Conservation (phyloP, 2,113 vertebrate genomes). For the Tamias sibiricus region DNA sequence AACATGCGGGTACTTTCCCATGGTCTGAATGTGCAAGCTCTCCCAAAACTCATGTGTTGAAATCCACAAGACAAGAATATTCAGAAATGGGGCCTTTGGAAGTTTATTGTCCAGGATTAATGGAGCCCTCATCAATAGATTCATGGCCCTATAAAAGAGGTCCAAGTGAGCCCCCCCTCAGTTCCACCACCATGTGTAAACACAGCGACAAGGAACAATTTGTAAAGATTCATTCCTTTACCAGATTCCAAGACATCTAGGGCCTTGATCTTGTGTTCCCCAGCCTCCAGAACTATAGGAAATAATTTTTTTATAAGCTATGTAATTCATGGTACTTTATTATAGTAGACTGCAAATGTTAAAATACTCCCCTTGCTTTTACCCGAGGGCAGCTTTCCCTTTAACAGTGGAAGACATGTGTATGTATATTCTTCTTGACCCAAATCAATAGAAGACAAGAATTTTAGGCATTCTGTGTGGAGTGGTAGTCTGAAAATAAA, state of each 20-base stretch:
- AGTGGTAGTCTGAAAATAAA: neutral
- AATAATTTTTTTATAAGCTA: neutral
- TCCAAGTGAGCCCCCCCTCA: neutral
- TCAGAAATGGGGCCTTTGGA: neutral
- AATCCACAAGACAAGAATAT: rapidly evolving
- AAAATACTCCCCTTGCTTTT: neutral
- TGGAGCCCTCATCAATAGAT: neutral
- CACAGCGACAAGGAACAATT: neutral
- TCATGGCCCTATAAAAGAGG: neutral
- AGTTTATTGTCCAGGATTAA: neutral
- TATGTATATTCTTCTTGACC: rapidly evolving
- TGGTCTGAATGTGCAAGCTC: neutral
- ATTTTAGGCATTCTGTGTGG: neutral
- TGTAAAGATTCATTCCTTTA: neutral
- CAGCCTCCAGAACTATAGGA: neutral
- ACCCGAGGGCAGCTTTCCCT: neutral
- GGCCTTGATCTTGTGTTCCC: neutral
- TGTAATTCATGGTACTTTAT: neutral
- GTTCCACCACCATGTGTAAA: neutral
- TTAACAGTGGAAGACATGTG: neutral
- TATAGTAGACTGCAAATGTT: neutral
- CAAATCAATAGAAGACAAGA: neutral
- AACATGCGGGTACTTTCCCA: rapidly evolving
- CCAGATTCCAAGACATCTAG: neutral
- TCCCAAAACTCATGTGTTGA: neutral